phyloP scores from a whole-genome alignment of 2,113 vertebrate species.

The Zapus hudsonius region DNA sequence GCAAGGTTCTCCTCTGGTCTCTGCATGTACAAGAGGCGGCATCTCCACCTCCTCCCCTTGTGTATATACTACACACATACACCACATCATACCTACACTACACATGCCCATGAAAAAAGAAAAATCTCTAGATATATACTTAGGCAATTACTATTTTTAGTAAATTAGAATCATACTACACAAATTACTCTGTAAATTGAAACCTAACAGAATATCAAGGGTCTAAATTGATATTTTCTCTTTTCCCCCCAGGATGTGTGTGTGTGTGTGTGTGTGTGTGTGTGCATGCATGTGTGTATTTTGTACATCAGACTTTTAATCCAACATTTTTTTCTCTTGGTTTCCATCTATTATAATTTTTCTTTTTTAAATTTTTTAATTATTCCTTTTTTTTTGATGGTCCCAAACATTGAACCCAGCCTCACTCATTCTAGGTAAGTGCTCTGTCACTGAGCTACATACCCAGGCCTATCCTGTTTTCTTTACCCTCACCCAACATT shows the following conservation, averaged over 20 bases:
- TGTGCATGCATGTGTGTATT: not conserved
- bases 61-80: not conserved
- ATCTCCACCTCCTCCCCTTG: too few species aligned
- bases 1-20: too few species aligned
- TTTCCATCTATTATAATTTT: not conserved
- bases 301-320: not conserved
- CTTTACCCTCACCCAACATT: too few species aligned
- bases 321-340: not conserved
- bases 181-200: not conserved
- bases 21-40: too few species aligned
- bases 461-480: too few species aligned
- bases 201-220: not conserved
- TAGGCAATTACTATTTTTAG: not conserved
- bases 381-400: not conserved
- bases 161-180: not conserved
- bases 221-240: not conserved
- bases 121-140: not conserved
- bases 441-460: too few species aligned
- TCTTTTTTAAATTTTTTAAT: too few species aligned
- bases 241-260: not conserved
- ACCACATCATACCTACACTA: not conserved
- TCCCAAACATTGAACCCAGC: too few species aligned
- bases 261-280: not conserved
- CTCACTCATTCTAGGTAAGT: too few species aligned
- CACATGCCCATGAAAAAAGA: too few species aligned